Conservation (phyloP, 2,888 invertebrate genomes). For the Habroteleia sp. region DNA sequence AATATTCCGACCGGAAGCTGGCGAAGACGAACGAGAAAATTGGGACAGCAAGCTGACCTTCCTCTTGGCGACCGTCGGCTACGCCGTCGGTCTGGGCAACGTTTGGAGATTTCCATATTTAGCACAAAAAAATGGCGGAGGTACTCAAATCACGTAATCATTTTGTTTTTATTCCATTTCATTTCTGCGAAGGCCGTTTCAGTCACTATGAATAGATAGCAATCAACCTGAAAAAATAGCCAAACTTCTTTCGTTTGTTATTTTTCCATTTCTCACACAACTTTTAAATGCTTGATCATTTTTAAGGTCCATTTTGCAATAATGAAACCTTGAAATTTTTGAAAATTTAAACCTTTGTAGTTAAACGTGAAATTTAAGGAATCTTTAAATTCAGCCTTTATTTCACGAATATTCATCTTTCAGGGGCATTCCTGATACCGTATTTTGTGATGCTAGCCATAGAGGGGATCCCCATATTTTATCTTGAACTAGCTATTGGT, state of each 20-base stretch:
- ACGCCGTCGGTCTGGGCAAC: slow-evolving; percentile 96
- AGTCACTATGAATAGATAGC: slow-evolving; percentile 6
- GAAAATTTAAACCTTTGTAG: too few relatives aligned
- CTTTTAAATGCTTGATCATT: too few relatives aligned
- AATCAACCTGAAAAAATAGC: slow-evolving; percentile 10
- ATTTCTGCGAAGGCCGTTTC: slow-evolving; percentile 1
- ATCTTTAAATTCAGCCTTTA: too few relatives aligned
- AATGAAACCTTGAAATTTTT: too few relatives aligned
- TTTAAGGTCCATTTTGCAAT: too few relatives aligned
- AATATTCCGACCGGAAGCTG: slow-evolving; percentile 86
- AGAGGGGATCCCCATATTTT: slow-evolving; percentile 97
- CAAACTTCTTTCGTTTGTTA: too few relatives aligned
- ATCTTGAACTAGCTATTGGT: slow-evolving; percentile 96
- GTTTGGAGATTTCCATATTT: slow-evolving; percentile 98
- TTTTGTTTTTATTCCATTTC: slow-evolving; percentile 14
- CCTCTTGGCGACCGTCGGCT: slow-evolving; percentile 95
- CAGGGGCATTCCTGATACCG: slow-evolving; percentile 96
- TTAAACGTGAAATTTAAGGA: too few relatives aligned
- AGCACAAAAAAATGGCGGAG: slow-evolving; percentile 96
- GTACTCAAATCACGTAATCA: slow-evolving; percentile 74
- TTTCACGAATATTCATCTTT: slow-evolving; percentile 4
- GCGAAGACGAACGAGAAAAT: slow-evolving; percentile 90
- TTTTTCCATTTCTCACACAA: too few relatives aligned
- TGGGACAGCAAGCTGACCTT: slow-evolving; percentile 97
- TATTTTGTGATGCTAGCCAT: slow-evolving; percentile 97